Base-by-base conservation (phyloP, 2,888 invertebrate species). In the Mythimna vitellina region DNA sequence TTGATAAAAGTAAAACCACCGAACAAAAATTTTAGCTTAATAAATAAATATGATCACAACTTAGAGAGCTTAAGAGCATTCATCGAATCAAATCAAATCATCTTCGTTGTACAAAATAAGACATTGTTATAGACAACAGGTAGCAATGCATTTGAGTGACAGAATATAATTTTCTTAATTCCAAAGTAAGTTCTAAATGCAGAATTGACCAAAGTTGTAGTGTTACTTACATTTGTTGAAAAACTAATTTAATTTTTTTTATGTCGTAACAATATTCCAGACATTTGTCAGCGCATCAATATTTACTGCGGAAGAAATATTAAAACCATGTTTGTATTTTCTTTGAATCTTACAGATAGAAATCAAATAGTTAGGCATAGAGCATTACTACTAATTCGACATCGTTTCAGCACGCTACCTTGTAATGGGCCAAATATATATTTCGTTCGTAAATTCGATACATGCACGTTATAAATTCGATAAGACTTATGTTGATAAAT, bases 11-110 rank as follows among this genome's bases (percentile, higher is more conserved):
- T 58, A 64, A 56, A 71, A 68, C 60, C 49, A 51, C 51, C 54
- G 29, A 71, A 22, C 29, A 32, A 54, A 54, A 67, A 70, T 58
- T 56, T 62, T 65, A 68, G 76, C 70, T 72, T 81, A 81, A 80
- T 77, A 78, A 76, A 85, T 83, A 80, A 80, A 84, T 85, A 86
- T 66, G 80, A 89, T 90, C 90, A 90, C 90, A 89, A 89, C 89
- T 61, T 90, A 90, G 90, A 90, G 90, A 90, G 90, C 90, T 81
- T 85, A 76, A 58, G 58, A 77, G 67, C 71, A 70, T 71, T 67
- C 63, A 67, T 67, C 49, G 61, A 75, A 56, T 80, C 61, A 51
- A 74, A 70, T 61, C 54, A 70, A 70, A 73, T 63, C 65, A 66
- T 65, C 54, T 86, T 88, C 88, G 88, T 88, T 89, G 89, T 85